phyloP scores from a whole-genome alignment of 2,113 vertebrate species.

The Sphaerodactylus townsendi region DNA sequence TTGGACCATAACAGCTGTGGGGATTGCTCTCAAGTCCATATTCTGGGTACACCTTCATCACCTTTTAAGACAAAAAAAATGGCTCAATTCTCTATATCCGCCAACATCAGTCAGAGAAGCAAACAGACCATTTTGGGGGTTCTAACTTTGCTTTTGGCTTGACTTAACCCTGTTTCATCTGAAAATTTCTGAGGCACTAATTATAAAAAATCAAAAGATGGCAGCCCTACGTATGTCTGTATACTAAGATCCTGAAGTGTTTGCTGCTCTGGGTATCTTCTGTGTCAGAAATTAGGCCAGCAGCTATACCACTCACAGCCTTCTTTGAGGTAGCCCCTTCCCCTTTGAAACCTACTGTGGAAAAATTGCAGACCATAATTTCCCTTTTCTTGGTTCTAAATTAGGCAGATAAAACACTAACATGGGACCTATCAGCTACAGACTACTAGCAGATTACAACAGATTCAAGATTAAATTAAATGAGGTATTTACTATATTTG shows the following conservation, averaged over 20 bases:
- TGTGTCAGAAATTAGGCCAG: background rate
- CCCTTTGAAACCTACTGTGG: background rate
- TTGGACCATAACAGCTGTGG: no score
- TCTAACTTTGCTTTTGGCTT: no score
- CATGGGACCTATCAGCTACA: no score
- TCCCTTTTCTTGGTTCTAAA: background rate
- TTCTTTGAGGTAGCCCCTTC: background rate
- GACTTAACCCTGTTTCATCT: background rate
- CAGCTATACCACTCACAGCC: background rate
- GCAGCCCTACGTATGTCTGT: background rate
- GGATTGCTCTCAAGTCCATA: no score
- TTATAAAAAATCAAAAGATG: background rate
- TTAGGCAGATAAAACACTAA: background rate
- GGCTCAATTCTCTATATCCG: no score
- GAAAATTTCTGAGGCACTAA: background rate
- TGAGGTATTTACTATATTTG: no score
- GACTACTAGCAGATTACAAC: background rate
- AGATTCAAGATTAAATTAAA: no score
- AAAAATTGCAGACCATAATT: background rate
- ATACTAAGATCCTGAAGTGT: background rate
- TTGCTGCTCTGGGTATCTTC: background rate
- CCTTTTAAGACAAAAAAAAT: no score
- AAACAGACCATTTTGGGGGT: no score
- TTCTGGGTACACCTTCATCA: no score
- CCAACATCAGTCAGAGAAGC: no score